phyloP scores from a whole-genome alignment of 2,888 invertebrate species.

The Caenorhabditis sp. region DNA sequence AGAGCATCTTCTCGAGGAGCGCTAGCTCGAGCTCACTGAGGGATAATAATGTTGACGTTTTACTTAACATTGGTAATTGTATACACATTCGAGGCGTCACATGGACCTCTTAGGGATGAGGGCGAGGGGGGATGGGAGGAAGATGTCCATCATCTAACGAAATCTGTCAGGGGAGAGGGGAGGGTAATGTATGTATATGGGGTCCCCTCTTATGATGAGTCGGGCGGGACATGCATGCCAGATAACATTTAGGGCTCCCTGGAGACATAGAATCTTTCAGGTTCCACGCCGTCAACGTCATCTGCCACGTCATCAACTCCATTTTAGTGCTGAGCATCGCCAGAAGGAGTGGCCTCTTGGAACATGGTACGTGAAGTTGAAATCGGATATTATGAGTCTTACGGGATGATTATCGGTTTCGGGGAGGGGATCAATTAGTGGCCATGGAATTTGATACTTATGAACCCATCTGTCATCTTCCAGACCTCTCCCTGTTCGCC shows the following conservation, averaged over 20 bases:
- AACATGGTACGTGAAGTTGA: too few species aligned
- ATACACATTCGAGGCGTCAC: slow-evolving; percentile 43
- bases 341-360: not conserved
- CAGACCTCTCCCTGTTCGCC: slow-evolving; percentile 85
- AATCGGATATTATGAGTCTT: not conserved
- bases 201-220: slow-evolving; percentile 44
- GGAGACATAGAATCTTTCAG: slow-evolving; percentile 84
- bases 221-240: not conserved
- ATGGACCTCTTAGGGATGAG: slow-evolving; percentile 24
- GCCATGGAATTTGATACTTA: too few species aligned
- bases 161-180: slow-evolving; percentile 35
- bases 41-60: slow-evolving; percentile 37
- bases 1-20: slow-evolving; percentile 20
- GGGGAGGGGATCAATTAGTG: slow-evolving; percentile 31
- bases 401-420: slow-evolving; percentile 49
- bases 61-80: slow-evolving; percentile 60
- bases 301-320: slow-evolving; percentile 92
- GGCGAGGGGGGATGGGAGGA: not conserved
- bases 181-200: slow-evolving; percentile 16
- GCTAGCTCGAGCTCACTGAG: not conserved
- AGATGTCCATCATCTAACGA: slow-evolving; percentile 31
- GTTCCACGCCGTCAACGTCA: slow-evolving; percentile 91
- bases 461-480: slow-evolving; percentile 13
- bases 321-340: slow-evolving; percentile 89
- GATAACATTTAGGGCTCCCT: slow-evolving; percentile 53